Base-by-base conservation (phyloP, 1,140 invertebrate genomes). In the Heliconius eleuchia region DNA sequence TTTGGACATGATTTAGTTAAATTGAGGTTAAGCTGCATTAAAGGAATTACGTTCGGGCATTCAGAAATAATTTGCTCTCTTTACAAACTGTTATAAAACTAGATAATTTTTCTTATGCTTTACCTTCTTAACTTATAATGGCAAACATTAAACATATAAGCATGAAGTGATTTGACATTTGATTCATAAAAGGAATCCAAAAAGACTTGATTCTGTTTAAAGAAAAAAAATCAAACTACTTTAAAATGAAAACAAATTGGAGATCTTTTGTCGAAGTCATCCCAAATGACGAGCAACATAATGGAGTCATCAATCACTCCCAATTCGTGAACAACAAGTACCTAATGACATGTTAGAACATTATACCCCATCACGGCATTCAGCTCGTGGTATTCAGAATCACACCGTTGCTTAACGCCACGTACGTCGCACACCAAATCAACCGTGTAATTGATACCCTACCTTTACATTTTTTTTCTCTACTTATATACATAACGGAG, bases 371-470 rank as follows among this genome's bases (percentile, higher is more conserved):
- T n/a, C 60, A 46, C 19, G 34, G 71, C 82, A 73, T 77, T 77
- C 71, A 80, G 86, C 78, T 83, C 52, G 34, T 87, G 85, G 83
- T 85, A 84, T 86, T 85, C 82, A 83, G 83, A 86, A 80, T 80
- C 66, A 83, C 80, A 83, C 80, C 73, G 74, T 74, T 79, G n/a
- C 74, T 37, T 37, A 71, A 71, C 37, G 37, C 71, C 19, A 66
- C 50, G 73, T 81, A 80, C 83, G 87, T 85, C 83, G 83, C 81
- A 77, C 82, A 80, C 72, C 83, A 85, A 90, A 84, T 90, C 87
- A 79, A 90, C 76, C 88, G 77, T 89, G 85, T 84, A 89, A 91
- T 91, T 87, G 84, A 76, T 81, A 83, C 81, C 79, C 71, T 76
- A 73, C 82, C 80, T 85, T 82, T 80, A 52, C 30, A 50, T n/a